Base-by-base conservation (phyloP, 2,888 invertebrate species). In the Trileptium ribeirensis region DNA sequence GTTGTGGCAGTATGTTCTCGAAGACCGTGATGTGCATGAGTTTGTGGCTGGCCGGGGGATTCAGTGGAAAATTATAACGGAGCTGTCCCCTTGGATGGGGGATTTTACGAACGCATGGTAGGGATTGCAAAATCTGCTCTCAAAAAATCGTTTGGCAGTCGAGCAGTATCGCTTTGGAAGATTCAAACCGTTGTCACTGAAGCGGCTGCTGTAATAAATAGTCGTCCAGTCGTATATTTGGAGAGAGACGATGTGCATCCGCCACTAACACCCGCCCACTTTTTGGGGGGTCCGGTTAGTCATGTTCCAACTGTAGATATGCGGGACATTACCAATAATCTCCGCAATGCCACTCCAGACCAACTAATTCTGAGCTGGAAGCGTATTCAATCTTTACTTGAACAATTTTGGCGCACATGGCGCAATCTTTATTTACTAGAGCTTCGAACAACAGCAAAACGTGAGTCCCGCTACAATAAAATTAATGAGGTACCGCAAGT, bases 81-180 rank as follows among this genome's bases (percentile, higher is more conserved):
- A 80, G 38, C 31, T n/a, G 3, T 31, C 80, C 37, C 31, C 80
- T 37, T 80, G 80, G 80, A 79, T 29, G 80, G 79, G 80, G 80
- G 80, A 1, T 80, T 80, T 80, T 80, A 79, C 79, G 80, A 80
- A 80, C n/a, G 80, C 24, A 31, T 80, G 31, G 80, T 31, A n/a
- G 36, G 77, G 15, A n/a, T 80, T 33, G 80, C 80, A 24, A 80
- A 80, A n/a, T 80, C 34, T 31, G 80, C 80, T 2, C 37, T 81
- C 3, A 31, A 38, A 34, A 80, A 80, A 24, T 31, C 79, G n/a
- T 29, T 80, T 80, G 81, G 24, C 31, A 15, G 38, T 80, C 2
- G 33, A 80, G 31, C 33, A 34, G n/a, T 80, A 24, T 29, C n/a
- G 19, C 80, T 80, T n/a, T n/a, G 31, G 8, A 36, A 80, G 39